Base-by-base conservation (phyloP, 1,140 invertebrate genomes). In the Caenorhabditis briggsae region DNA sequence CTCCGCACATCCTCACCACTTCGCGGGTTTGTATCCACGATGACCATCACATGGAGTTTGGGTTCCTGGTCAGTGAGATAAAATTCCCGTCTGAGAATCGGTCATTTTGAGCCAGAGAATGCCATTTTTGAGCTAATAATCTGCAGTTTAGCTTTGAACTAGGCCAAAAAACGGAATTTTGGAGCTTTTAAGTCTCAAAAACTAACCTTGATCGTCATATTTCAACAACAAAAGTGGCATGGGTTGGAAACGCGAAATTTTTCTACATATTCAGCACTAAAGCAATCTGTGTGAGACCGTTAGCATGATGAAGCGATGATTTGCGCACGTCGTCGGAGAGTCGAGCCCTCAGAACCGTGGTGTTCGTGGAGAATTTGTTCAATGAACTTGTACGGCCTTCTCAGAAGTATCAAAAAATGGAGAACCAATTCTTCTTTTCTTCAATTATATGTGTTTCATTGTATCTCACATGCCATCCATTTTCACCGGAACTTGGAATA, bases 271-370 rank as follows among this genome's bases (percentile, higher is more conserved):
- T 89, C 16, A 91, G 58, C 6, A 90, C 84, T 82, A 90, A 84
- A 70, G 90, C 90, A 43, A 90, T 89, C 25, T 88, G 84, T 23
- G 83, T 90, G 16, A 90, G 48, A 64, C 91, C 90, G 46, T 91
- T 86, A 18, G 70, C 83, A 83, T 90, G 90, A 59, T 90, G 88
- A 64, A 90, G 64, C 48, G 82, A 70, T 5, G 55, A 65, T 46
- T 90, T 91, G 33, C 90, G 87, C 16, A 91, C 58, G 43, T 90
- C 90, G 23, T 87, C 70, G 23, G 64, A 56, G 41, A 82, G 43
- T 18, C 85, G 70, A 53, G 82, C 82, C 56, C 82, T 82, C 56
- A 86, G 64, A 43, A 85, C 33, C 7, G 82, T 83, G 18, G 46
- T 78, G 46, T 46, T 78, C 48, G 65, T 85, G 46, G 33, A 33